Evolutionary conservation across 2,888 invertebrate species (phyloP).

Genomic region (Acanthococcus lagerstroemiae): DNA sequence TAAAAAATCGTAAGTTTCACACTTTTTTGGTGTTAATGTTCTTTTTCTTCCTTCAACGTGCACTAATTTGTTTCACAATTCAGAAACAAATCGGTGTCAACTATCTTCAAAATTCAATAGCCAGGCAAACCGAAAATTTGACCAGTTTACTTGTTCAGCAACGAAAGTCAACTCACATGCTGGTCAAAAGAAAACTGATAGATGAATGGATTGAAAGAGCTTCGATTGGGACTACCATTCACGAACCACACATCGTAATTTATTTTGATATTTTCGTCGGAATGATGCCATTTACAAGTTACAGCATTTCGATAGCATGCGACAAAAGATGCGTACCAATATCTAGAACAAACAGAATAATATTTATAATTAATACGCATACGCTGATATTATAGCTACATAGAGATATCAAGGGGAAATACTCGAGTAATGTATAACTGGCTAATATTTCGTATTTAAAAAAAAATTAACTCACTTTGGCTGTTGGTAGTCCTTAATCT

Average conservation of each 20-base stretch:
- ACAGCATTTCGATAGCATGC: conserved; percentile 75
- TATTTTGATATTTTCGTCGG: conserved; percentile 50
- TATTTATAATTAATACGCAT: too few species aligned
- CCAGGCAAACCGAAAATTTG: too few species aligned
- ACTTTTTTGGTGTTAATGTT: too few species aligned
- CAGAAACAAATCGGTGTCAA: too few species aligned
- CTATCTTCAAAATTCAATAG: too few species aligned
- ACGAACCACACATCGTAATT: conserved; percentile 91
- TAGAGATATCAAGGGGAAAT: too few species aligned
- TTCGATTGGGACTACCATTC: conserved; percentile 86
- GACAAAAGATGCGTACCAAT: conserved; percentile 92
- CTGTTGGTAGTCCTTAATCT: conserved; percentile 57
- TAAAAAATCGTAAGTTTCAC: too few species aligned
- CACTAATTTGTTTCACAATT: too few species aligned
- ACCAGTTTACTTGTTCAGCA: too few species aligned
- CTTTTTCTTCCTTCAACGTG: too few species aligned
- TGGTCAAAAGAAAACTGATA: conserved; percentile 96
- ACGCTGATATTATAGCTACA: background rate
- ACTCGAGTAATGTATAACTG: background rate
- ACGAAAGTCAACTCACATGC: conserved; percentile 44
- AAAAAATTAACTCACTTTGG: background rate
- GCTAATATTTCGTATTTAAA: background rate
- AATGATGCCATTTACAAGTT: conserved; percentile 76
- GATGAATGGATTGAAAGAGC: conserved; percentile 74
- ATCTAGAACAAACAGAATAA: conserved; percentile 49